Base-by-base conservation (phyloP, 2,797 vertebrate species). In the Jordanella pulchra region DNA sequence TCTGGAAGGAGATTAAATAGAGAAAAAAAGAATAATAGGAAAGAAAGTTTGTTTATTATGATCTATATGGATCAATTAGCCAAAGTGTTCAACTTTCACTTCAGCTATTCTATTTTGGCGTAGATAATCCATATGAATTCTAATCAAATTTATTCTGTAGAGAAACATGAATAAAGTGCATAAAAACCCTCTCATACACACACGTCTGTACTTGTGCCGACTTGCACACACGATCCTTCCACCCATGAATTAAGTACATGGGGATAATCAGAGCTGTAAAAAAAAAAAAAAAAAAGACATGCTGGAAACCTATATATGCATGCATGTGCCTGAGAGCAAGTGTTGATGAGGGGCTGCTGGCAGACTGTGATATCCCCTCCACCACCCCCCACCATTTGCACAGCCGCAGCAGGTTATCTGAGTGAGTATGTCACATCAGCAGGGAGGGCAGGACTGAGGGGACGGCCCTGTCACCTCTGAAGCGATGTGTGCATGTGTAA, bases 381-480 rank as follows among this genome's bases (percentile, higher is more conserved):
- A 13, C 50, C 35, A 10, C 12, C 48, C 35, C 35, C 45, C 14
- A 15, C 45, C 14, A 21, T 72, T 60, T 78, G 76, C 80, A 82
- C 90, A 64, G 83, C 86, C 64, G 78, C 18, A 78, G 86, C 66
- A 73, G 82, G 85, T 90, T 90, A 90, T 93, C 90, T 84, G 84
- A 89, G 84, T 35, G 80, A 89, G 80, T 74, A 85, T 93, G 92
- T 91, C 89, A 91, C 85, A 90, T 86, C 81, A 67, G n/a, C 73
- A 0, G 73, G 45, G 69, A 60, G 55, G 58, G 25, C 25, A 63
- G 67, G 25, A 80, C 80, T 48, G 77, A 13, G 45, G 82, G 84
- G 87, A 80, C 80, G 80, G 78, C 77, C 68, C 84, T 76, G 83
- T 90, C 85, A 84, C 81, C 27, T 17, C 82, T 56, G 83, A 73